phyloP scores from a whole-genome alignment of 2,888 invertebrate genomes.

The Tiliacea citrago region DNA sequence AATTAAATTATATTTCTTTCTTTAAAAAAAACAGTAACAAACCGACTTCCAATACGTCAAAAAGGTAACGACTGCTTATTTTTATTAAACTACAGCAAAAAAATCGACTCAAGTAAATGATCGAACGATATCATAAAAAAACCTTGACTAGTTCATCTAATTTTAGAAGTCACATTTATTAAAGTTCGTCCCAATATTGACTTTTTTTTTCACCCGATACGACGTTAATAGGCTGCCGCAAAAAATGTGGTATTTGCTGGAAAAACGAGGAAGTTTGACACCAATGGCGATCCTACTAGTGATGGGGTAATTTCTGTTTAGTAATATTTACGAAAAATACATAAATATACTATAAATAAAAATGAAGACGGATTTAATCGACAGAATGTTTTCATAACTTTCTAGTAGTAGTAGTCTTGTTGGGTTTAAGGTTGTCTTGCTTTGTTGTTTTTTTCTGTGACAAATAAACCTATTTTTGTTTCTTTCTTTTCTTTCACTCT shows the following conservation, averaged over 20 bases:
- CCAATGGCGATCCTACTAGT: constrained; percentile 44
- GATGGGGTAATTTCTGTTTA: constrained; percentile 26
- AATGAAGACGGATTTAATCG: not conserved
- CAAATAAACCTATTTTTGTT: not conserved
- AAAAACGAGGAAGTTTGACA: constrained; percentile 53
- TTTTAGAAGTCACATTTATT: constrained; percentile 32
- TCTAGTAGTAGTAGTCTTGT: too few relatives aligned
- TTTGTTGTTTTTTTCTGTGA: not conserved
- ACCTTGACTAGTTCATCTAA: not conserved
- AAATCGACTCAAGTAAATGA: constrained; percentile 25
- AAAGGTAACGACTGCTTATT: constrained; percentile 27
- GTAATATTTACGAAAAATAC: not conserved
- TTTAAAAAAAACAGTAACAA: too few relatives aligned
- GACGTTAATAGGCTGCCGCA: constrained; percentile 49
- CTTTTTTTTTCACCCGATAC: constrained; percentile 31
- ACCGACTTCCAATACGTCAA: too few relatives aligned
- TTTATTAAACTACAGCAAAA: constrained; percentile 13
- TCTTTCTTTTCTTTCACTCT: not conserved
- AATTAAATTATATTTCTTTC: too few relatives aligned
- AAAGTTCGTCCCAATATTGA: constrained; percentile 36
- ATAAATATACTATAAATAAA: not conserved
- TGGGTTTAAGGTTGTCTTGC: not conserved
- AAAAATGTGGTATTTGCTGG: constrained; percentile 45
- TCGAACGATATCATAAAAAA: constrained; percentile 6
- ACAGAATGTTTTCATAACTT: not conserved